phyloP scores from a whole-genome alignment of 2,113 vertebrate species.

The Toxotes jaculatrix region DNA sequence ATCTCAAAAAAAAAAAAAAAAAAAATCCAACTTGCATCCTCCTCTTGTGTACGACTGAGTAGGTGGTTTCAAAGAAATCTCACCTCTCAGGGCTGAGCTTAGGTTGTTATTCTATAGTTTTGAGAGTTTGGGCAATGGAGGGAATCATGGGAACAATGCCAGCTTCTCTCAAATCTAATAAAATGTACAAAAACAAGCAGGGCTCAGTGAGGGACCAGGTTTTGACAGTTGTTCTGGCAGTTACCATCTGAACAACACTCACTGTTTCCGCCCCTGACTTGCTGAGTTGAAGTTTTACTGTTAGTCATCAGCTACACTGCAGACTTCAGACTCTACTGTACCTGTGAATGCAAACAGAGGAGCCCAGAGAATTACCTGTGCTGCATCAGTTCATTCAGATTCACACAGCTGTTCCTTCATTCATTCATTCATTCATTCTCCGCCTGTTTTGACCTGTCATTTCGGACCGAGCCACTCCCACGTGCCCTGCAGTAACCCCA shows the following conservation, averaged over 20 bases:
- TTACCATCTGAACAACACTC: neutral
- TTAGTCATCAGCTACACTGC: neutral
- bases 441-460: too few relatives aligned
- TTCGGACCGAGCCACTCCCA: too few relatives aligned
- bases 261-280: conserved; percentile 2
- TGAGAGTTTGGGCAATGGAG: conserved; percentile 9
- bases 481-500: neutral
- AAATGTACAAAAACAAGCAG: neutral
- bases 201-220: neutral
- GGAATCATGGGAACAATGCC: conserved; percentile 12
- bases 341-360: neutral
- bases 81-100: conserved; percentile 11
- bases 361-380: neutral
- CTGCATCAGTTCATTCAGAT: neutral
- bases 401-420: neutral
- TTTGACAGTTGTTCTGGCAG: conserved; percentile 26
- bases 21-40: conserved; percentile 9
- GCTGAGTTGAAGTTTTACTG: conserved; percentile 4
- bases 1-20: neutral
- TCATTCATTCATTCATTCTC: neutral
- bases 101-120: conserved; percentile 15
- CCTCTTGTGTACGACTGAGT: conserved; percentile 33
- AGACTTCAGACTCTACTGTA: neutral
- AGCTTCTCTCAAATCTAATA: conserved; percentile 12
- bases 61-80: conserved; percentile 49